These are phyloP conservation scores for Meloe dianella DNA, from an alignment of 2,888 invertebrate genomes.

Conservation along the genomic window DNA sequence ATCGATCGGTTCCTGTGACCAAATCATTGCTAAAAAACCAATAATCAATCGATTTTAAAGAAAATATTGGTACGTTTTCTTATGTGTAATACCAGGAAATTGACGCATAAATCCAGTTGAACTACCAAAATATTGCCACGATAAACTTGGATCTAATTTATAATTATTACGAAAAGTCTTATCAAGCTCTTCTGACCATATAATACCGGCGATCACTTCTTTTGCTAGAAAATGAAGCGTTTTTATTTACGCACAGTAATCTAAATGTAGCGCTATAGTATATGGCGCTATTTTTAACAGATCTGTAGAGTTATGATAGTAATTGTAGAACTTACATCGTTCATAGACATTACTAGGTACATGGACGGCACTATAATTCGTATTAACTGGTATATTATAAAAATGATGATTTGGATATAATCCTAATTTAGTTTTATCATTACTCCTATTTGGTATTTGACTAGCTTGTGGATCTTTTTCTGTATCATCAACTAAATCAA, in stretches of 20 bases:
- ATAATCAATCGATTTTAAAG: slow-evolving; percentile 1
- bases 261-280: not conserved
- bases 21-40: slow-evolving; percentile 72
- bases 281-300: too few relatives aligned
- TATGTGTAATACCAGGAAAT: slow-evolving; percentile 87
- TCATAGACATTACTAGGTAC: slow-evolving; percentile 96
- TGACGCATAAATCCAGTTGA: slow-evolving; percentile 96
- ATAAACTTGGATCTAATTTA: slow-evolving; percentile 82
- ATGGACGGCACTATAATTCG: slow-evolving; percentile 86
- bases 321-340: slow-evolving; percentile 69
- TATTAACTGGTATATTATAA: slow-evolving; percentile 77
- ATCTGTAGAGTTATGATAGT: not conserved
- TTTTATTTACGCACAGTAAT: too few relatives aligned
- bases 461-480: slow-evolving; percentile 57
- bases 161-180: slow-evolving; percentile 87
- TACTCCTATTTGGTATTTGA: slow-evolving; percentile 62
- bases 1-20: slow-evolving; percentile 83
- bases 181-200: slow-evolving; percentile 95
- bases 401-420: slow-evolving; percentile 76
- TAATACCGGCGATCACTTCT: slow-evolving; percentile 88
- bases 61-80: too few relatives aligned
- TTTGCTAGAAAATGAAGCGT: slow-evolving; percentile 64
- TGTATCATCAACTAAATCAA: slow-evolving; percentile 44
- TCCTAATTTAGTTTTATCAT: slow-evolving; percentile 63
- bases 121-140: slow-evolving; percentile 99